Base-by-base conservation (phyloP, 92 coral and sea anemone genomes). In the Epizoanthus ramosus region DNA sequence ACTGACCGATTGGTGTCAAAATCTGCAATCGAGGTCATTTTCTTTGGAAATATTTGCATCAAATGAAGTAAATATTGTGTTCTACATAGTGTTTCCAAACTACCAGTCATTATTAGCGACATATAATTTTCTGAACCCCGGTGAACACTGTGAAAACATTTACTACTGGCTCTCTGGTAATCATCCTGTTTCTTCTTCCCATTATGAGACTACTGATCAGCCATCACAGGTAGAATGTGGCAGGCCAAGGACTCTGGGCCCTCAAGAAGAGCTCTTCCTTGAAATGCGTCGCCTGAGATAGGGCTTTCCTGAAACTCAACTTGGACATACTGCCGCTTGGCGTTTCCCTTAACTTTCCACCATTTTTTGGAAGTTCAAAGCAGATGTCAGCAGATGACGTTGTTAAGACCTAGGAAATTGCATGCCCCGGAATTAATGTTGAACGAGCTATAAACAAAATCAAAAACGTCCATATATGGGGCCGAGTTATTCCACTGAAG, bases 341-440 rank as follows among this genome's bases (percentile, higher is more conserved):
- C 16, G 85, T 86, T 14, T 17, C 59, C 5, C 79, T 86, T 50
- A 86, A 89, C 69, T 72, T 86, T 15, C 87, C 92, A 8, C 89
- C 91, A 60, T 88, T 84, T 53, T 83, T 88, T 68, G 86, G 91
- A 23, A 58, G 84, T 66, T 76, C 83, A 19, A 59, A 35, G n/a
- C 87, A 87, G 50, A 86, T 86, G 89, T 68, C 84, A 45, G 77
- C 79, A 5, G 83, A 82, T 43, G 87, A 82, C 57, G 90, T 87
- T 39, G 76, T 81, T 17, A 77, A 35, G 35, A 84, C 91, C 8
- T 84, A 87, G 75, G 85, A 84, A 83, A 88, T 84, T 56, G 85
- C 85, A 50, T 54, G 85, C 63, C 72, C 79, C 37, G 59, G 73
- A 37, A 88, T 88, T 18, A 85, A 88, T 79, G 72, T 84, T 16